Base-by-base conservation (phyloP, 2,113 vertebrate genomes). In the Callionymus lyra region DNA sequence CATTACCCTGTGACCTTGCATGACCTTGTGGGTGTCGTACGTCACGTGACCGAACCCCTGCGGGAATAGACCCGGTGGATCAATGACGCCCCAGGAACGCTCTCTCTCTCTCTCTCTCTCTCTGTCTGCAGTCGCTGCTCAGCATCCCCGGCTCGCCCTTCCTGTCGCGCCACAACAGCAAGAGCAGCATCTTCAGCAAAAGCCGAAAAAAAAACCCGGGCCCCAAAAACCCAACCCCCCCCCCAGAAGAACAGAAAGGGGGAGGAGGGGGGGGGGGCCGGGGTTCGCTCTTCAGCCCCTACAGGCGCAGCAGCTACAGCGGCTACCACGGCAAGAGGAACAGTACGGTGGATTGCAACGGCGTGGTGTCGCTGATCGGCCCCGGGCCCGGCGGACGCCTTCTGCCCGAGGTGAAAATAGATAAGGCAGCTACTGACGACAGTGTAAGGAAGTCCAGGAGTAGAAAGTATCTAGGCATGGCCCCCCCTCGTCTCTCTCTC, bases 341-440 rank as follows among this genome's bases (percentile, higher is more conserved):
- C 88, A 99, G 95, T 89, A 90, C 95, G 0, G 95, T 99, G 77
- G 95, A 99, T 43, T 99, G 95, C 80, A 99, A 99, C 11, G 95
- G 95, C 49, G 93, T 99, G 56, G 95, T 99, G 79, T 98, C 95
- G 2, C 89, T 98, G 74, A 94, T 96, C 50, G 93, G 91, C 1
- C 90, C 92, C 0, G 91, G 91, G 81, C 91, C 88, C 0, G 86
- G 87, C 5, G 94, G 94, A 56, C 91, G 93, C 42, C 91, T 99
- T 74, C 90, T 98, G 91, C 93, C 94, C 78, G 95, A 99, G 94
- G 95, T 98, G 90, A 93, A 84, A 87, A 90, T 84, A 85, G 87
- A 88, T 90, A 85, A 83, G 89, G 91, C 91, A 87, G 92, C 91
- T 87, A 69, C 89, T 63, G 82, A 81, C 16, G 84, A 85, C 81